A percentile compares a stretch with the other conserved stretches of the same genome.
Evolutionary conservation across 2,797 vertebrate genomes (phyloP).

Genomic region (Periparus ater): DNA sequence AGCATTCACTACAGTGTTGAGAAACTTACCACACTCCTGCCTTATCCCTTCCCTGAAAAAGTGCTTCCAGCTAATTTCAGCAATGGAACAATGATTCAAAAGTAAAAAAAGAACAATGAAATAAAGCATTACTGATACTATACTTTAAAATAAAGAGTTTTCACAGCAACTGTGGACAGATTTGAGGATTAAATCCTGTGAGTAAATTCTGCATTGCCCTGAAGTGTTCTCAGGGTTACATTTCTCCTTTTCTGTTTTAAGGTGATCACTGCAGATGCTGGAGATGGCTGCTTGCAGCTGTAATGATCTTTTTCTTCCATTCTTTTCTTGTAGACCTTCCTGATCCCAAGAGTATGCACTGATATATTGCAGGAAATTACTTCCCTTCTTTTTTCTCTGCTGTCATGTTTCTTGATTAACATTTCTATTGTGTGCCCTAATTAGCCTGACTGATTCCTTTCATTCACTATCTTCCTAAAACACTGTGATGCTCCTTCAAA

Average conservation of each 20-base stretch:
- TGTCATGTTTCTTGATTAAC: neutral
- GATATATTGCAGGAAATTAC: neutral
- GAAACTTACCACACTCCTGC: neutral
- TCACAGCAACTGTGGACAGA: neutral
- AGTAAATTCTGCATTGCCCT: neutral
- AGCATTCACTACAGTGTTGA: neutral
- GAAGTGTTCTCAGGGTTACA: neutral
- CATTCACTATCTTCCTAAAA: neutral
- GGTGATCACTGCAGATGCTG: neutral
- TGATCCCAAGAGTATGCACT: neutral
- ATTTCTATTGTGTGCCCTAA: slow-evolving; percentile 9
- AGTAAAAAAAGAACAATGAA: neutral
- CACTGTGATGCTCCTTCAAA: neutral
- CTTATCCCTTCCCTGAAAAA: neutral
- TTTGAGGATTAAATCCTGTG: neutral
- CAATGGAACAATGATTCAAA: neutral
- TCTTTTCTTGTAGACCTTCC: neutral
- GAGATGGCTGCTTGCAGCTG: neutral
- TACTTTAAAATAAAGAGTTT: neutral
- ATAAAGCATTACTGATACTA: neutral
- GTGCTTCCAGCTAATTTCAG: neutral
- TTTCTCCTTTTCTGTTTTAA: neutral
- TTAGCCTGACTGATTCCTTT: neutral
- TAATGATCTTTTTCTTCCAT: neutral
- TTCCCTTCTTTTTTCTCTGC: neutral